Evolutionary conservation across 2,797 vertebrate genomes (phyloP).

Genomic region (Linurgus olivaceus): DNA sequence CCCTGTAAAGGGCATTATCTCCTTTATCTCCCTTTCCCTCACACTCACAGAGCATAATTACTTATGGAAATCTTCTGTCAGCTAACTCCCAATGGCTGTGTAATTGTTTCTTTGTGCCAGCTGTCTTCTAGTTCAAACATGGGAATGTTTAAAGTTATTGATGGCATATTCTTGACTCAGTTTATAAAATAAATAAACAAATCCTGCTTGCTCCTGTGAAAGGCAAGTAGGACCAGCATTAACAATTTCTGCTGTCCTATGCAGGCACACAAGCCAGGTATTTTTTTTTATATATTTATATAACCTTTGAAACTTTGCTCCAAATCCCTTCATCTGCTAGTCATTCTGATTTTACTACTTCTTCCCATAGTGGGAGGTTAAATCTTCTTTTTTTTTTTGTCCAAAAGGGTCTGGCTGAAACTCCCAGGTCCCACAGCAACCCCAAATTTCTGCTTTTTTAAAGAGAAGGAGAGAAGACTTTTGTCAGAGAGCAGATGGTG

Average conservation of each 20-base stretch:
- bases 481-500: slow-evolving; percentile 40
- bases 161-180: slow-evolving; percentile 48
- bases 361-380: neutral
- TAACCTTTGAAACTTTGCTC: neutral
- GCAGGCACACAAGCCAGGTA: neutral
- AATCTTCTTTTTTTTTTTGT: neutral
- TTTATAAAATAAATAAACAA: slow-evolving; percentile 39
- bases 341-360: neutral
- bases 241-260: neutral
- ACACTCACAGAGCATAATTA: neutral
- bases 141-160: slow-evolving; percentile 57
- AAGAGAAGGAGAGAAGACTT: neutral
- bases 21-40: slow-evolving; percentile 4
- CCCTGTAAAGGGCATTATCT: slow-evolving; percentile 24
- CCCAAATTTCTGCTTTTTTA: neutral
- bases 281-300: neutral
- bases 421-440: neutral
- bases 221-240: neutral
- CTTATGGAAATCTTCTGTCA: slow-evolving; percentile 28
- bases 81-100: slow-evolving; percentile 38
- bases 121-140: slow-evolving; percentile 45
- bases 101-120: slow-evolving; percentile 57
- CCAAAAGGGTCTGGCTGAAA: neutral
- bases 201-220: neutral
- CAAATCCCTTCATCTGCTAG: neutral